Evolutionary conservation across 2,797 vertebrate species (phyloP), one percentile per base, ranked within the genome.

Genomic region (Neopelma chrysocephalum): DNA sequence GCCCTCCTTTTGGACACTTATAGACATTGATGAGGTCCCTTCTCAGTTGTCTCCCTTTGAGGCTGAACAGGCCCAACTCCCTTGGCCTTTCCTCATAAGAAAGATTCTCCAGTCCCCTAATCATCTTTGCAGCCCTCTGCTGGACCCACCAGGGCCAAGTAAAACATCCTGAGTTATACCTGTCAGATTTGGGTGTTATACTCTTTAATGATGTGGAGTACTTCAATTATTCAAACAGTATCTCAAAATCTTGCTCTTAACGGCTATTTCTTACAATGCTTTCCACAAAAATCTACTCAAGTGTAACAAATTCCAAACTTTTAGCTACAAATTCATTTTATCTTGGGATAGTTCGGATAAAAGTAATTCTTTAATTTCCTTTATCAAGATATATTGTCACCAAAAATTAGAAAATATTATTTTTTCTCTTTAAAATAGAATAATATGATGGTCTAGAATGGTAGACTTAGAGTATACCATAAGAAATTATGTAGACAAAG

Each of bases 21-120:
- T 0, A 23, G 12, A 10, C 10, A 26, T 3, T 4, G 31, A 20
- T 19, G 26, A 6, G 4, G 10, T 26, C 5, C 10, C 26, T 25
- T 42, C 48, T 53, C 47, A 32, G 22, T 3, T 6, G 2, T 53
- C n/a, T 58, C 53, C 47, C 38, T 40, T 47, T 0, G 0, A 42
- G 26, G 26, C 17, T 61, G 26, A 54, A 23, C 15, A 25, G 21
- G 25, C 15, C 5, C 40, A 34, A 5, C 3, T 2, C 3, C 4
- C 31, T 53, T 47, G 32, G 47, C 31, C 15, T 54, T 48, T 54
- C 13, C 34, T 54, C 31, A 36, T 42, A 29, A 23, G 34, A 75
- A 48, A 54, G 31, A 36, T 16, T 18, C 12, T 54, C 26, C 48
- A 42, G 42, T 11, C 48, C 26, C 26, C 47, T 32, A 15, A 61